These are phyloP conservation scores for Sphyrna mokarran DNA, from an alignment of 2,113 vertebrate species.

Conservation along the genomic window DNA sequence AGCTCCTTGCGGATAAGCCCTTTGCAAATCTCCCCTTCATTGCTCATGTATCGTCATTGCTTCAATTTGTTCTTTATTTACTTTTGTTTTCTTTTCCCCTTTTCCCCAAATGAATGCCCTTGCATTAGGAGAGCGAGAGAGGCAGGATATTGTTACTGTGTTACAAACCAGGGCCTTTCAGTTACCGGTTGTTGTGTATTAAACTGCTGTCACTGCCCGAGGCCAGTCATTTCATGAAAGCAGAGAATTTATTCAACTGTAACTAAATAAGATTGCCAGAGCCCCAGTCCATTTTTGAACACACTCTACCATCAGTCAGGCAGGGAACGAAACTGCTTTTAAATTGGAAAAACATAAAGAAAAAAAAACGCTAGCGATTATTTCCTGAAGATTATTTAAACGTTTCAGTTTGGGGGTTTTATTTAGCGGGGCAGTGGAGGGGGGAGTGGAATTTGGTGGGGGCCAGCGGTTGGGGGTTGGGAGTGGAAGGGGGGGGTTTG, in stretches of 20 bases:
- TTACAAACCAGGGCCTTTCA: slow-evolving; percentile 32
- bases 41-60: not conserved
- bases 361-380: not conserved
- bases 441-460: not conserved
- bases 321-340: slow-evolving; percentile 33
- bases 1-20: not conserved
- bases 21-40: not conserved
- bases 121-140: not conserved
- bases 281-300: slow-evolving; percentile 31
- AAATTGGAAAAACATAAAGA: slow-evolving; percentile 24
- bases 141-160: slow-evolving; percentile 33
- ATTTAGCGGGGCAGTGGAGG: not conserved
- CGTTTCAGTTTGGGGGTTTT: not conserved
- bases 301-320: slow-evolving; percentile 33
- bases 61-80: slow-evolving; percentile 21
- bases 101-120: not conserved
- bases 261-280: slow-evolving; percentile 36
- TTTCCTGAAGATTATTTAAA: slow-evolving; percentile 29
- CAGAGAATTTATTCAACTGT: slow-evolving; percentile 37
- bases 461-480: not conserved
- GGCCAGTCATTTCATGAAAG: slow-evolving; percentile 35
- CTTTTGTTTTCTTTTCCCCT: not conserved
- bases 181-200: slow-evolving; percentile 33
- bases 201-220: slow-evolving; percentile 14
- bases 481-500: too few species aligned